Percentiles rank a stretch among this genome's conserved stretches.
Conservation (phyloP, 2,888 invertebrate genomes). For the Dermolepida albohirtum region DNA sequence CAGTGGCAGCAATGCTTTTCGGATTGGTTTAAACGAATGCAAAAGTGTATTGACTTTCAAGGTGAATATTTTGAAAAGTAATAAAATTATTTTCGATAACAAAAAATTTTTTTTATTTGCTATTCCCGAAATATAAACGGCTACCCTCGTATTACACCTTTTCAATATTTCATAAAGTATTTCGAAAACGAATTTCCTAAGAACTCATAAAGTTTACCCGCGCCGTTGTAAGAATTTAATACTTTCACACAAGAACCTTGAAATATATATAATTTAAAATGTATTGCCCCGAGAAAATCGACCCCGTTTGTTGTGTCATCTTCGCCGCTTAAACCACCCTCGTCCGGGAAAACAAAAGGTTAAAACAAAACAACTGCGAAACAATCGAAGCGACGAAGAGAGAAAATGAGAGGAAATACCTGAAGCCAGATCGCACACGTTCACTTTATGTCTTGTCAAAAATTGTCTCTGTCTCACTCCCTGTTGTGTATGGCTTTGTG, state of each 20-base stretch:
- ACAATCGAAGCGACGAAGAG: slow-evolving; percentile 11
- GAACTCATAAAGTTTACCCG: slow-evolving; percentile 18
- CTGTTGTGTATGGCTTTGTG: neutral
- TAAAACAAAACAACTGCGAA: slow-evolving; percentile 32
- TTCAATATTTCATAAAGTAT: no score
- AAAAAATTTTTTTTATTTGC: no score
- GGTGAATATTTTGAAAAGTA: no score
- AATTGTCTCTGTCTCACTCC: slow-evolving; percentile 20
- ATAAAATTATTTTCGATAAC: no score
- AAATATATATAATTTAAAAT: slow-evolving; percentile 36
- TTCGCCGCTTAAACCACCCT: neutral
- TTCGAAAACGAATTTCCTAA: slow-evolving; percentile 4
- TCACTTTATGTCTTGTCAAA: slow-evolving; percentile 27
- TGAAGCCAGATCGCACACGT: slow-evolving; percentile 7
- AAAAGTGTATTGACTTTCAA: no score
- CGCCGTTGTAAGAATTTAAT: slow-evolving; percentile 29
- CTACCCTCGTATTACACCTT: no score
- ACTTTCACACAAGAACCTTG: slow-evolving; percentile 27
- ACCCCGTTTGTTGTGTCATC: slow-evolving; percentile 7
- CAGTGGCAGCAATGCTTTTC: no score
- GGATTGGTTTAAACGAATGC: no score
- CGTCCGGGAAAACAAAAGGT: neutral
- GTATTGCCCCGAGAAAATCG: slow-evolving; percentile 11
- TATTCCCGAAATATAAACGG: no score
- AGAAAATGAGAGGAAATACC: slow-evolving; percentile 21